Conservation (phyloP, 2,113 vertebrate genomes). For the Phrynosoma blainvillii region DNA sequence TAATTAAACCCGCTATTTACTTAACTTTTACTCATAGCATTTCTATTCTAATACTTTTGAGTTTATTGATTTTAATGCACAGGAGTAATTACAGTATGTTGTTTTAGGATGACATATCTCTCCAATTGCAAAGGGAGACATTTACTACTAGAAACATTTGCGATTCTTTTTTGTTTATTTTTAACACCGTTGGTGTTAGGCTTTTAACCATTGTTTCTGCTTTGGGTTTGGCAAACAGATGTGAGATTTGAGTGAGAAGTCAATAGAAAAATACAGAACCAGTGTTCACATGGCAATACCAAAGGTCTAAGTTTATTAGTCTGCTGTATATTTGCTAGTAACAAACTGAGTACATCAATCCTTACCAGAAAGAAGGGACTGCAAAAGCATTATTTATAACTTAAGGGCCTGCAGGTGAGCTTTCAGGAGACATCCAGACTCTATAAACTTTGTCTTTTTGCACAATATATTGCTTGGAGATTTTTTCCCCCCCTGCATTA, state of each 20-base stretch:
- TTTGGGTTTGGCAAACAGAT: conserved; percentile 35
- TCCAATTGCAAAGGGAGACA: not conserved
- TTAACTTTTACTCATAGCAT: not conserved
- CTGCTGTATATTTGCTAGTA: conserved; percentile 15
- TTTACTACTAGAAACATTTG: not conserved
- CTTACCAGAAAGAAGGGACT: conserved; percentile 34
- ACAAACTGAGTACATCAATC: conserved; percentile 38
- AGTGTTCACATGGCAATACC: conserved; percentile 19
- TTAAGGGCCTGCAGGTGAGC: conserved; percentile 43
- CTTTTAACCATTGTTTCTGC: not conserved
- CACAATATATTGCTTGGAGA: not conserved
- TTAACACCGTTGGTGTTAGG: not conserved
- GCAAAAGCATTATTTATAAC: conserved; percentile 47
- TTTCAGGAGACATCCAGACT: conserved; percentile 34
- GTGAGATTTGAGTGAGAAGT: conserved; percentile 19
- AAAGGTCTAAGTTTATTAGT: not conserved
- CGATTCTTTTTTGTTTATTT: not conserved
- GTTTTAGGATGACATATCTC: conserved; percentile 1
- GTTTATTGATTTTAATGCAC: not conserved
- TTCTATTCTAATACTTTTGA: not conserved
- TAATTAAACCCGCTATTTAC: not conserved
- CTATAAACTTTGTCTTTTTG: conserved; percentile 23
- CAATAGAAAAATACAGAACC: not conserved
- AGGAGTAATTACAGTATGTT: not conserved
- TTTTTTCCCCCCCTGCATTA: conserved; percentile 3